phyloP scores from a whole-genome alignment of 2,113 vertebrate genomes.

The Labrus mixtus region DNA sequence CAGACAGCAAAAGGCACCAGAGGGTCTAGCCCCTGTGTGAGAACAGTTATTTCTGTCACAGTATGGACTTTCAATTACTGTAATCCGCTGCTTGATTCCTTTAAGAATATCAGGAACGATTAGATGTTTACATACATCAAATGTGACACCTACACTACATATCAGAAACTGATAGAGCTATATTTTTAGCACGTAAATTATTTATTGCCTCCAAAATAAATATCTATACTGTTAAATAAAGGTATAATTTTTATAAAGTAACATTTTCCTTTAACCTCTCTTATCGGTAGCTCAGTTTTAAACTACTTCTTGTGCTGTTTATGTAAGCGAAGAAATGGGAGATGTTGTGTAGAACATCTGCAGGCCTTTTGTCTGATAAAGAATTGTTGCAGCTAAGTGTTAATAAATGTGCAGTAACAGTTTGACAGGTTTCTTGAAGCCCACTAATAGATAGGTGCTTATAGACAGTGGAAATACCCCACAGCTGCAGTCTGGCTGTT shows the following conservation, averaged over 20 bases:
- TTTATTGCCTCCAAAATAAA: not conserved
- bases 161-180: not conserved
- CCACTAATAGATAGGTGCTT: conserved; percentile 75
- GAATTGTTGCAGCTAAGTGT: conserved; percentile 4
- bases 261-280: not conserved
- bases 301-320: not conserved
- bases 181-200: not conserved
- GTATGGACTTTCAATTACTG: conserved; percentile 85
- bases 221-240: not conserved
- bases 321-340: not conserved
- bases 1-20: conserved; percentile 92
- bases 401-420: conserved; percentile 10
- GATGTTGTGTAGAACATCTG: not conserved
- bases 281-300: not conserved
- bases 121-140: conserved; percentile 56
- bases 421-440: conserved; percentile 52
- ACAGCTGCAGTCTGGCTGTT: conserved; percentile 86
- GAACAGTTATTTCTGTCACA: conserved; percentile 86
- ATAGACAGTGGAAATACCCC: conserved; percentile 84
- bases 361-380: conserved; percentile 17
- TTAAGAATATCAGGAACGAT: conserved; percentile 72
- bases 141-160: conserved; percentile 12
- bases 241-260: not conserved
- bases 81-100: conserved; percentile 78
- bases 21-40: conserved; percentile 87